Base-by-base conservation (phyloP, 1,140 invertebrate genomes). In the Nylanderia fulva region DNA sequence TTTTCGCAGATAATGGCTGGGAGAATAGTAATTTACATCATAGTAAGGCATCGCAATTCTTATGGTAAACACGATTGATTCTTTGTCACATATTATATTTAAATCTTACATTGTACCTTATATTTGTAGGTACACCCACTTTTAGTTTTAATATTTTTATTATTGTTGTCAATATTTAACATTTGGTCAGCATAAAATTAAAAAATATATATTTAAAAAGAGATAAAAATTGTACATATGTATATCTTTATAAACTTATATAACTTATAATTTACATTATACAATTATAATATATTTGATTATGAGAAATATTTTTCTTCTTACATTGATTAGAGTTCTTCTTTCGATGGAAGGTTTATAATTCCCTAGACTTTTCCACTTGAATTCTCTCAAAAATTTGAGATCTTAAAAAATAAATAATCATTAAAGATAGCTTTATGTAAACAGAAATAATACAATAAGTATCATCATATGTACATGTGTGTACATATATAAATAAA, bases 1-100 rank as follows among this genome's bases (percentile, higher is more conserved):
- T 72, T 71, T 45, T 71, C n/a, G 24, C 18, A 11, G 24, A 13
- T 24, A 80, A 71, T 13, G 3, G 9, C 15, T 52, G 48, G 3
- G 42, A n/a, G 29, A 56, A 27, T 21, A 18, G n/a, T 80, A 21
- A 42, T 80, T 42, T 80, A 48, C 54, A 71, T 29, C 11, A n/a
- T 11, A 66, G 27, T 29, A 66, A 42, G 11, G 27, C 15, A 56
- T 45, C 1, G 18, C 42, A 56, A 69, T 71, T 79, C 6, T 52
- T 71, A 33, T 71, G 24, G 9, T 18, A 61, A 61, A 0, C 21
- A 45, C 11, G 27, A 79, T 24, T 79, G 21, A 66, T 79, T 21
- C 29, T 54, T 29, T n/a, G 2, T 69, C 13, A 18, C 2, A 24
- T 27, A 39, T 69, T 9, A 39, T 2, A 29, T 29, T 56, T 56